Base-by-base conservation (phyloP, 2,888 invertebrate genomes). In the Rhamphomyia laevipes region DNA sequence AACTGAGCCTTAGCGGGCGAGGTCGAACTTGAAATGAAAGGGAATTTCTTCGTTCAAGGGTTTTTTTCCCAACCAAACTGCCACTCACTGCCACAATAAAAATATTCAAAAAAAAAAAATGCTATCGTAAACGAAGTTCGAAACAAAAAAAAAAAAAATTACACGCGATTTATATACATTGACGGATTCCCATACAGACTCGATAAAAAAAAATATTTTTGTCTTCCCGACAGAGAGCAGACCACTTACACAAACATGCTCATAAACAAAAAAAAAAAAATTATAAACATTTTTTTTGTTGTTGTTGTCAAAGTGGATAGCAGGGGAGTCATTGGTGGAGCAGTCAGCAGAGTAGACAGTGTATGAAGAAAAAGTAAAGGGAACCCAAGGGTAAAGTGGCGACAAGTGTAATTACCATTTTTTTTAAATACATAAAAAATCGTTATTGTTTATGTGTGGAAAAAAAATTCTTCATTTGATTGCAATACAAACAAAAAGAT, bases 21-120 rank as follows among this genome's bases (percentile, higher is more conserved):
- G 58, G 59, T 59, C 59, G 61, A 61, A 61, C 59, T 59, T 59
- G 58, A 61, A 61, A 61, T 61, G 61, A 61, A 61, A 59, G 59
- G 59, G 61, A 59, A 61, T 55, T 40, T 17, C 18, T 40, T 18
- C 50, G 56, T 58, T 57, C 56, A 58, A 58, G 55, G 57, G 57
- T 56, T 59, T 55, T 27, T 52, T 54, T 49, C 52, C 52, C 42
- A 44, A 54, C 50, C 51, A 27, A 2, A 27, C 23, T n/a, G n/a
- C n/a, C n/a, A 10, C 18, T n/a, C 21, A 15, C 12, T 4, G 4
- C 12, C 41, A 37, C 47, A 21, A 18, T 27, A 48, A 17, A 17
- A 18, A 6, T 40, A 11, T 12, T 3, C 33, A 18, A 18, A 37
- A 17, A 27, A 12, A 48, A 44, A 33, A 27, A 40, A 15, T 9